Base-by-base conservation (phyloP, 1,140 invertebrate species). In the Lordiphosa stackelbergi region DNA sequence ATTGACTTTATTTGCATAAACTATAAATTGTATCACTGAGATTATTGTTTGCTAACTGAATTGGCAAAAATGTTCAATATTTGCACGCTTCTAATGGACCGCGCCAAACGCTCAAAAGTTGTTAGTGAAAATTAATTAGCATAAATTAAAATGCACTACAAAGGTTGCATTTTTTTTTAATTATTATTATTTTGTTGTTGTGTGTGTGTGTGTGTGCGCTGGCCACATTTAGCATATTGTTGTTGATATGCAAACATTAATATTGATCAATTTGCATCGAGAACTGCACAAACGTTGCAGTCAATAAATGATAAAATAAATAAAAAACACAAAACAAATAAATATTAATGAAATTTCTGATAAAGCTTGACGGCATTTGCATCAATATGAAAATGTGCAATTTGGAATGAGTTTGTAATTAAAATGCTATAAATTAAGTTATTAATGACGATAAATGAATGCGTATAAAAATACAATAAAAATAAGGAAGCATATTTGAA, bases 41-140 rank as follows among this genome's bases (percentile, higher is more conserved):
- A 69, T 79, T 70, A 79, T 57, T 69, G 24, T 52, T 43, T 13
- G 28, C 49, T 56, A 64, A 64, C 60, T 63, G 22, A 41, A 41
- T 57, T 12, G 9, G 47, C 47, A 45, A 16, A 16, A 41, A 6
- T 13, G 28, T 38, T 13, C 19, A 37, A 40, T 46, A 53, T 53
- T 24, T 31, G n/a, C 10, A 35, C 34, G 36, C 34, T 34, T 46
- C 43, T 46, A 46, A 46, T 46, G 43, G 45, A 60, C 48, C 42
- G 62, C 36, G 62, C 28, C 22, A 36, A 35, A 31, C 69, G 56
- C 53, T 66, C 53, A 64, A 81, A 60, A 64, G 66, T 73, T 75
- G 58, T 71, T 75, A 79, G 69, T 71, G 54, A 81, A 81, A 61
- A 81, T 69, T 81, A 83, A 81, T 81, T 81, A 81, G 60, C 75